Conservation (phyloP, 2,888 invertebrate species). For the Ochlodes sylvanus region DNA sequence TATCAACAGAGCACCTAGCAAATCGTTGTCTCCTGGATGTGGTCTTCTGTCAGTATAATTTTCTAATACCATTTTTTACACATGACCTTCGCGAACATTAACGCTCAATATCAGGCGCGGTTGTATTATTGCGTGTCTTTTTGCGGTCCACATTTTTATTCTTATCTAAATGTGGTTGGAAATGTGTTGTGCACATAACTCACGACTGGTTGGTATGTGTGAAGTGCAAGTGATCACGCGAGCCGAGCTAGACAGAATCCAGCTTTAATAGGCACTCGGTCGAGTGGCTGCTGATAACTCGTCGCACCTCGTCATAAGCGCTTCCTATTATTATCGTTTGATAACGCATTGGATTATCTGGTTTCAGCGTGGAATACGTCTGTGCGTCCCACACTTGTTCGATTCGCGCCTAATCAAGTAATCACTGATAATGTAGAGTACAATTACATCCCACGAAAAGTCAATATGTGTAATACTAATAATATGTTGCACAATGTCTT, state of each 20-base stretch:
- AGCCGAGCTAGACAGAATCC: conserved; percentile 1
- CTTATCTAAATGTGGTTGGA: conserved; percentile 4
- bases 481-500: neutral
- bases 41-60: neutral
- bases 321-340: conserved; percentile 1
- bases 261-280: neutral
- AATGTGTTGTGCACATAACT: conserved; percentile 4
- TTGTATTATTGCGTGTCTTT: conserved; percentile 16
- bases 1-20: too few species aligned
- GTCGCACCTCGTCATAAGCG: neutral
- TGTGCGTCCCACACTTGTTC: neutral
- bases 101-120: conserved; percentile 17
- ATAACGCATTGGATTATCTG: neutral
- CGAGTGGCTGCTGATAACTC: neutral
- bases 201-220: conserved; percentile 1
- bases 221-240: conserved; percentile 14
- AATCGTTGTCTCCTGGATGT: too few species aligned
- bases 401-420: neutral
- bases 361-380: neutral
- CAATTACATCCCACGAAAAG: too few species aligned
- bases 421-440: neutral
- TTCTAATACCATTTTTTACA: neutral
- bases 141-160: conserved; percentile 17
- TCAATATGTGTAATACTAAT: neutral
- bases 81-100: neutral